phyloP scores from a whole-genome alignment of 2,888 invertebrate species.

The Ischnus inquisitorius region DNA sequence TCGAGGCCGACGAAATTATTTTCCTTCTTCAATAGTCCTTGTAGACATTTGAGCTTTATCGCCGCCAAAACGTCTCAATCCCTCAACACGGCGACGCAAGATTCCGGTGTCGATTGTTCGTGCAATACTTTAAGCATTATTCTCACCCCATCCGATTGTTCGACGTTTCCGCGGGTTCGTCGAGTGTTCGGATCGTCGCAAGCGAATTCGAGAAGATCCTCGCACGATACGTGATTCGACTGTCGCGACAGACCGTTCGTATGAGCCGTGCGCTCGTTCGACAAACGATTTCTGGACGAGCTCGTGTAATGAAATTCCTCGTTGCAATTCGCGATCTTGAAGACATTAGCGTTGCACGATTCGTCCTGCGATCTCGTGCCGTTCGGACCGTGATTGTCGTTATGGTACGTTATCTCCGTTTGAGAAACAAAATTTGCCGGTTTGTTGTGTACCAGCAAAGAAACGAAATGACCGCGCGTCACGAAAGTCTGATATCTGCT shows the following conservation, averaged over 20 bases:
- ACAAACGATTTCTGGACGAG: conserved; percentile 36
- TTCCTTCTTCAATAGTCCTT: conserved; percentile 83
- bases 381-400: conserved; percentile 46
- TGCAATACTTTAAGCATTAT: conserved; percentile 95
- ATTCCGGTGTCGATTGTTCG: conserved; percentile 87
- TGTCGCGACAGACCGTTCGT: conserved; percentile 79
- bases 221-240: conserved; percentile 95
- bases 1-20: conserved; percentile 82
- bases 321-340: conserved; percentile 41
- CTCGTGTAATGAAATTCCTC: conserved; percentile 47
- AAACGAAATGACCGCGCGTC: conserved; percentile 38
- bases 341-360: conserved; percentile 19
- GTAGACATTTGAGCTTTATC: conserved; percentile 92
- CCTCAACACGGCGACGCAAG: conserved; percentile 93
- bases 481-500: conserved; percentile 49
- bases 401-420: conserved; percentile 30
- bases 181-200: conserved; percentile 90
- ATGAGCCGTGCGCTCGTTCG: conserved; percentile 48
- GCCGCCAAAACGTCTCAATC: conserved; percentile 96
- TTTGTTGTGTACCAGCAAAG: conserved; percentile 50
- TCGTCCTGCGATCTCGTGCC: conserved; percentile 45
- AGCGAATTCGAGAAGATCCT: conserved; percentile 95
- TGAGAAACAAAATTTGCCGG: conserved; percentile 37
- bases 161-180: conserved; percentile 91
- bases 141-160: conserved; percentile 94